Evolutionary conservation across 2,797 vertebrate species (phyloP).

Genomic region (Hydrolagus colliei): DNA sequence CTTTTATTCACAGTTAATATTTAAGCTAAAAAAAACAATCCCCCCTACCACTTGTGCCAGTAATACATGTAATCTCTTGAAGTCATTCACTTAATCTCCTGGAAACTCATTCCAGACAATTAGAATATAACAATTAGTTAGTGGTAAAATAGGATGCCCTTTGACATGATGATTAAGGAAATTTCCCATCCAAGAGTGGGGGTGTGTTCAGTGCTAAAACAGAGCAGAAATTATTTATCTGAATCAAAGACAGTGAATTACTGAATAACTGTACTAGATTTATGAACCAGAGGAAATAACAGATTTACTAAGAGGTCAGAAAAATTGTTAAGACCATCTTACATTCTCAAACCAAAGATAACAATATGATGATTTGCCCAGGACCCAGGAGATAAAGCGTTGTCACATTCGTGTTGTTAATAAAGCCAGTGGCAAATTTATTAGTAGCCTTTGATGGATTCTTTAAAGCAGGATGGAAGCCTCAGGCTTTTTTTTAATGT

Average conservation of each 20-base stretch:
- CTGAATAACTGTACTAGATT: neutral
- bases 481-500: too few species aligned
- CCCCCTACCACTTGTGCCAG: neutral
- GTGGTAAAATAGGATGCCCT: constrained; percentile 6
- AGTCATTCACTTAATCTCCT: neutral
- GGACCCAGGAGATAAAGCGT: neutral
- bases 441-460: neutral
- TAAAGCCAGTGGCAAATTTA: neutral
- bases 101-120: constrained; percentile 10
- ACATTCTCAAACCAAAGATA: neutral
- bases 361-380: neutral
- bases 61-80: constrained; percentile 17
- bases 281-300: neutral
- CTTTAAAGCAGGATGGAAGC: neutral
- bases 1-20: neutral
- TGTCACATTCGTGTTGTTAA: neutral
- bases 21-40: neutral
- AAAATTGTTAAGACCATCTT: neutral
- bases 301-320: neutral
- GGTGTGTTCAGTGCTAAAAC: too few species aligned
- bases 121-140: constrained; percentile 10
- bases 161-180: constrained; percentile 10
- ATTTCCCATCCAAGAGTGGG: neutral
- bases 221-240: neutral
- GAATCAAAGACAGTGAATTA: neutral